Percentiles rank a stretch among this genome's conserved stretches.
phyloP scores from a whole-genome alignment of 2,888 invertebrate species.

The Pegoplata infirma region DNA sequence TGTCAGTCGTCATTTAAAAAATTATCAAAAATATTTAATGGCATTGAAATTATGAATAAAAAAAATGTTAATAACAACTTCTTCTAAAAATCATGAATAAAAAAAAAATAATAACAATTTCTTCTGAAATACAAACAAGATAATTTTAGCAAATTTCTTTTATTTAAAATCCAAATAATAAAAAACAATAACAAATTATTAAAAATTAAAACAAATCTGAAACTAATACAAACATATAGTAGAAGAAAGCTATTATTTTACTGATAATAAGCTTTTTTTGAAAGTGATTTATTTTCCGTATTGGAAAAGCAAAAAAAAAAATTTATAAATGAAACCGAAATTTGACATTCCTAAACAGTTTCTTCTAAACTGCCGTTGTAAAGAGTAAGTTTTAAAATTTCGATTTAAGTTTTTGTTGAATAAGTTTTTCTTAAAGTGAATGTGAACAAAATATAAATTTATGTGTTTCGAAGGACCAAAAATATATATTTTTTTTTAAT shows the following conservation, averaged over 20 bases:
- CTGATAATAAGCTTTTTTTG: conserved; percentile 40
- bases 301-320: conserved; percentile 38
- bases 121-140: not conserved
- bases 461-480: not conserved
- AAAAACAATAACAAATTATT: conserved; percentile 7
- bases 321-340: conserved; percentile 69
- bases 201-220: not conserved
- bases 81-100: no score
- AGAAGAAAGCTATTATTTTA: conserved; percentile 38
- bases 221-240: conserved; percentile 7
- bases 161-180: conserved; percentile 10
- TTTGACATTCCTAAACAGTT: conserved; percentile 57
- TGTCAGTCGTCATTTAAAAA: not conserved
- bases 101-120: no score
- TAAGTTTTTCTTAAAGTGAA: conserved; percentile 16
- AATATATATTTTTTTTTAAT: no score
- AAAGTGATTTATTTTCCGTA: conserved; percentile 7
- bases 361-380: conserved; percentile 46
- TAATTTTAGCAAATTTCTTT: not conserved
- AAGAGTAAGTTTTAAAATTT: conserved; percentile 56
- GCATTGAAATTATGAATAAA: not conserved
- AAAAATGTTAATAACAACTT: not conserved
- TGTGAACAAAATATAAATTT: not conserved
- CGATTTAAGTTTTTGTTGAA: conserved; percentile 12
- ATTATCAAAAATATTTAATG: not conserved